These are phyloP conservation scores for Molorchus minor DNA, from an alignment of 2,888 invertebrate species.

Conservation along the genomic window DNA sequence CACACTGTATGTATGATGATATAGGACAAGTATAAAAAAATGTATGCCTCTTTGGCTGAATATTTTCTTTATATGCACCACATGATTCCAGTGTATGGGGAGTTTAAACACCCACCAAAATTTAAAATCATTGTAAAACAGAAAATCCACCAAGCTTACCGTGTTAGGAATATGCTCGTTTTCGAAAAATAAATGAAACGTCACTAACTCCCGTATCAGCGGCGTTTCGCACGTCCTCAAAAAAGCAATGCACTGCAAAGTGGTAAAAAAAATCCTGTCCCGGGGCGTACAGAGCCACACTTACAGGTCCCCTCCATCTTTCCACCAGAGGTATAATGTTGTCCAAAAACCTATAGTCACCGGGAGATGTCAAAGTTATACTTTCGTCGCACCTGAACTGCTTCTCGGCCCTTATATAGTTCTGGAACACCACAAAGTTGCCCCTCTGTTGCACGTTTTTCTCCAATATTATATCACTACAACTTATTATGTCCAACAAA, in stretches of 20 bases:
- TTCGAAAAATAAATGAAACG: slow-evolving; percentile 87
- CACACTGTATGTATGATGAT: no score
- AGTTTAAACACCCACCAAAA: no score
- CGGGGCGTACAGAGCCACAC: slow-evolving; percentile 83
- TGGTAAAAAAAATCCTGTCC: no score
- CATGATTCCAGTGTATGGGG: no score
- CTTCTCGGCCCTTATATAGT: slow-evolving; percentile 71
- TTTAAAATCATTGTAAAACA: no score
- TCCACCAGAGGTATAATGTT: slow-evolving; percentile 82
- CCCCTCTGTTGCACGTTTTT: slow-evolving; percentile 39
- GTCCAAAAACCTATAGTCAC: slow-evolving; percentile 76
- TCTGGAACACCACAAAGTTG: slow-evolving; percentile 81
- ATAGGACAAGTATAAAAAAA: no score
- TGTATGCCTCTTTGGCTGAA: no score
- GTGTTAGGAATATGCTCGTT: slow-evolving; percentile 77
- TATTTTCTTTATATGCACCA: no score
- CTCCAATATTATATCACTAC: slow-evolving; percentile 25
- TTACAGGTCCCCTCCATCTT: slow-evolving; percentile 85
- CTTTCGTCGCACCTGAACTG: slow-evolving; percentile 41
- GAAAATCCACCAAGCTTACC: no score
- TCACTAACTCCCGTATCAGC: slow-evolving; percentile 78
- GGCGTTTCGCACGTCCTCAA: slow-evolving; percentile 76
- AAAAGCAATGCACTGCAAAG: slow-evolving; percentile 79
- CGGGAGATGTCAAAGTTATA: slow-evolving; percentile 46
- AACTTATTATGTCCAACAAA: slow-evolving; percentile 19